Percentiles rank a stretch among this genome's conserved stretches.
phyloP scores from a whole-genome alignment of 2,888 invertebrate species.

The Cyclophora punctaria region DNA sequence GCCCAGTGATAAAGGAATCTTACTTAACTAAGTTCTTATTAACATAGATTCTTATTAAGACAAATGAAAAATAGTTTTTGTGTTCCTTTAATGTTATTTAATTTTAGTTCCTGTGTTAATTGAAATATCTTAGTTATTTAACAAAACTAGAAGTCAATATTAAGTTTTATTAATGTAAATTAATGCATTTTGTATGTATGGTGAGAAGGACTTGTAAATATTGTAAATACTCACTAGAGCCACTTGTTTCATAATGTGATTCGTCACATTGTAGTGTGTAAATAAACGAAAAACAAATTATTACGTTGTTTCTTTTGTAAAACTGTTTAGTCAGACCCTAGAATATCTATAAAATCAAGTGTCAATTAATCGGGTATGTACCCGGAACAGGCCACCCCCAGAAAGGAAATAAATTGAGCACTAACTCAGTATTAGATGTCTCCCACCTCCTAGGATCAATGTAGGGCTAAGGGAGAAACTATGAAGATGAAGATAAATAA shows the following conservation, averaged over 20 bases:
- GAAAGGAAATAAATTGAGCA: no score
- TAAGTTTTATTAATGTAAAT: conserved; percentile 29
- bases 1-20: no score
- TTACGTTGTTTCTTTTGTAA: conserved; percentile 27
- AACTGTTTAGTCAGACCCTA: not conserved
- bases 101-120: conserved; percentile 34
- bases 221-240: conserved; percentile 62
- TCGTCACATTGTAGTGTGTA: conserved; percentile 66
- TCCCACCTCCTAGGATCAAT: no score
- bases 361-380: not conserved
- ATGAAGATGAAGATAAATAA: no score
- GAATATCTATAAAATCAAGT: not conserved
- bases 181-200: conserved; percentile 53
- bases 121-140: conserved; percentile 23
- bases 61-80: conserved; percentile 12
- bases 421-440: no score
- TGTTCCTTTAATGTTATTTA: conserved; percentile 47
- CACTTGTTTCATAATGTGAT: conserved; percentile 70
- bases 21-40: no score
- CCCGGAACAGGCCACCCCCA: no score
- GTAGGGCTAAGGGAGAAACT: no score
- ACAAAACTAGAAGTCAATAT: conserved; percentile 25
- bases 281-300: conserved; percentile 58
- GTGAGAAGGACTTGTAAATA: conserved; percentile 35
- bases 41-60: not conserved